phyloP scores from a whole-genome alignment of 1,140 invertebrate genomes.

The Zaprionus inermis region DNA sequence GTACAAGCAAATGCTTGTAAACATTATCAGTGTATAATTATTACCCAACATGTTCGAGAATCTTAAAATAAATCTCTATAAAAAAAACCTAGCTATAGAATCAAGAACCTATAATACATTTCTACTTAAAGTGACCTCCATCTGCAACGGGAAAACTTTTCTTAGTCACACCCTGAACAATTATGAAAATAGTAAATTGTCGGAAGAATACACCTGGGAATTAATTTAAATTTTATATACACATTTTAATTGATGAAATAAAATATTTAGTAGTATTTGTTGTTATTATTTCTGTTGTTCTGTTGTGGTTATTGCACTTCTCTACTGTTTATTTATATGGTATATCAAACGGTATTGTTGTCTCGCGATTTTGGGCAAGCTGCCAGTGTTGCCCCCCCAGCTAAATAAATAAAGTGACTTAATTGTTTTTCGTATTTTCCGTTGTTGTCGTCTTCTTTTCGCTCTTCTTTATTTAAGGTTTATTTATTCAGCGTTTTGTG shows the following conservation, averaged over 20 bases:
- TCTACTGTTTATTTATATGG: conserved; percentile 53
- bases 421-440: conserved; percentile 26
- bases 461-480: conserved; percentile 27
- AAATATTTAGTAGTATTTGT: background rate
- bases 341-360: conserved; percentile 40
- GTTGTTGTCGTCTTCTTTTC: background rate
- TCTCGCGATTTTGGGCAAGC: conserved; percentile 43
- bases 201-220: background rate
- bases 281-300: conserved; percentile 27
- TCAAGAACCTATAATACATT: too few relatives aligned
- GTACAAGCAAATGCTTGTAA: too few relatives aligned
- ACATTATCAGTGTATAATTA: too few relatives aligned
- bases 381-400: conserved; percentile 48
- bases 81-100: too few relatives aligned
- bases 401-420: conserved; percentile 47
- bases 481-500: conserved; percentile 22
- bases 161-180: background rate
- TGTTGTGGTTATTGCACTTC: conserved; percentile 55
- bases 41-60: too few relatives aligned
- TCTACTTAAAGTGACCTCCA: background rate
- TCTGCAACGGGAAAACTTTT: background rate
- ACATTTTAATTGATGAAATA: background rate
- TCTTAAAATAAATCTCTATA: too few relatives aligned
- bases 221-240: background rate
- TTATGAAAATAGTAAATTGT: background rate